A percentile compares a stretch with the other conserved stretches of the same genome.
phyloP scores from a whole-genome alignment of 2,888 invertebrate species.

The Leptinotarsa peninsularis region DNA sequence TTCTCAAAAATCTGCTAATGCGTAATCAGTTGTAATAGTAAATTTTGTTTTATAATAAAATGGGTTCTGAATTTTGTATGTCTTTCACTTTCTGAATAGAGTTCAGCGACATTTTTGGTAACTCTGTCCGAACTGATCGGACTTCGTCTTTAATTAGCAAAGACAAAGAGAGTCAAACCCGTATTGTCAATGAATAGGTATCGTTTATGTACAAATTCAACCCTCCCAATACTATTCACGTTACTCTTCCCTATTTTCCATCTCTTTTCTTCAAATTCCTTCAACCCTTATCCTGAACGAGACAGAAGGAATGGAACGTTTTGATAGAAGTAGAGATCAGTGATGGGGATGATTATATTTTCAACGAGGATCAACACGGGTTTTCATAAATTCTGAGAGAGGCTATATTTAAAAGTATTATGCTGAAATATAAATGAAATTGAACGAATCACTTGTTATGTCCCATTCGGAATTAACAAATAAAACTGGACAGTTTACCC shows the following conservation, averaged over 20 bases:
- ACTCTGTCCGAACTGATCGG: slow-evolving; percentile 53
- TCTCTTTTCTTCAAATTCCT: slow-evolving; percentile 21
- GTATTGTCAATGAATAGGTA: slow-evolving; percentile 64
- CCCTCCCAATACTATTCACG: slow-evolving; percentile 37
- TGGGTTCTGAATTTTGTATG: too few species aligned
- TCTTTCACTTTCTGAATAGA: too few species aligned
- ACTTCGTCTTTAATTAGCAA: slow-evolving; percentile 64
- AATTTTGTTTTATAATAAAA: too few species aligned
- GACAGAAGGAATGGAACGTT: slow-evolving; percentile 9
- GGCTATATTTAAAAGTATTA: not conserved
- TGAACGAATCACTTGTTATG: too few species aligned
- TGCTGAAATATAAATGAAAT: too few species aligned
- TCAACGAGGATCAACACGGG: not conserved
- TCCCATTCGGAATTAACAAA: too few species aligned
- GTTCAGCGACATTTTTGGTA: slow-evolving; percentile 43
- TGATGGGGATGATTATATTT: not conserved
- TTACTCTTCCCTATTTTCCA: slow-evolving; percentile 25
- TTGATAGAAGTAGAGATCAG: not conserved
- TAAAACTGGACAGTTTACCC: too few species aligned
- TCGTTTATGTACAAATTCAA: slow-evolving; percentile 48
- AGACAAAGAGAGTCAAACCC: slow-evolving; percentile 63
- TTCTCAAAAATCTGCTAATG: too few species aligned
- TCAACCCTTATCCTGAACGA: not conserved
- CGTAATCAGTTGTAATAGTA: too few species aligned
- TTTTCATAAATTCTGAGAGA: not conserved